Evolutionary conservation across 2,113 vertebrate genomes (phyloP).

Genomic region (Vimba vimba): DNA sequence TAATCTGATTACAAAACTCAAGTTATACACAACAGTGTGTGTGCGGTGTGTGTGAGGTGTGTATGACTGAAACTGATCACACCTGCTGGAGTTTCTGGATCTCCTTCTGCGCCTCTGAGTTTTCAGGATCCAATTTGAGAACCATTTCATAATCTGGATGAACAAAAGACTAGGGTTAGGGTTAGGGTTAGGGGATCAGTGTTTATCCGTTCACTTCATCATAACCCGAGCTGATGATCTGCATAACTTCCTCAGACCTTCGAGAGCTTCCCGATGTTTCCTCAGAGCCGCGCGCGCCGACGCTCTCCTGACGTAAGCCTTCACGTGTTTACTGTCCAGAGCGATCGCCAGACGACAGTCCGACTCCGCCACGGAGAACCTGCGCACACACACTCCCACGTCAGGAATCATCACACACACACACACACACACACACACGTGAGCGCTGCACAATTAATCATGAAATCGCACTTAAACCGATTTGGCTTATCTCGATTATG

Average conservation of each 20-base stretch:
- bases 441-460: too few relatives aligned
- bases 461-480: too few relatives aligned
- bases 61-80: neutral
- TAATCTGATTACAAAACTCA: too few relatives aligned
- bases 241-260: slow-evolving; percentile 74
- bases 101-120: slow-evolving; percentile 87
- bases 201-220: neutral
- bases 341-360: slow-evolving; percentile 94
- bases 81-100: slow-evolving; percentile 72
- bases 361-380: slow-evolving; percentile 91
- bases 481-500: too few relatives aligned
- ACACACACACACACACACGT: too few relatives aligned
- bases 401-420: neutral
- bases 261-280: slow-evolving; percentile 84
- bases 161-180: neutral
- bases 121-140: slow-evolving; percentile 85
- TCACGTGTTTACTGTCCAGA: slow-evolving; percentile 84
- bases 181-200: neutral
- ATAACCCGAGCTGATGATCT: neutral
- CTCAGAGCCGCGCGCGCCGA: slow-evolving; percentile 83
- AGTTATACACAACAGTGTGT: too few relatives aligned
- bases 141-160: slow-evolving; percentile 88
- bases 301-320: slow-evolving; percentile 87
- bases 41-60: too few relatives aligned
- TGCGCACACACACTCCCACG: slow-evolving; percentile 56